These are phyloP conservation scores for Pemphredon lugubris DNA, from an alignment of 2,888 invertebrate species.

Conservation along the genomic window DNA sequence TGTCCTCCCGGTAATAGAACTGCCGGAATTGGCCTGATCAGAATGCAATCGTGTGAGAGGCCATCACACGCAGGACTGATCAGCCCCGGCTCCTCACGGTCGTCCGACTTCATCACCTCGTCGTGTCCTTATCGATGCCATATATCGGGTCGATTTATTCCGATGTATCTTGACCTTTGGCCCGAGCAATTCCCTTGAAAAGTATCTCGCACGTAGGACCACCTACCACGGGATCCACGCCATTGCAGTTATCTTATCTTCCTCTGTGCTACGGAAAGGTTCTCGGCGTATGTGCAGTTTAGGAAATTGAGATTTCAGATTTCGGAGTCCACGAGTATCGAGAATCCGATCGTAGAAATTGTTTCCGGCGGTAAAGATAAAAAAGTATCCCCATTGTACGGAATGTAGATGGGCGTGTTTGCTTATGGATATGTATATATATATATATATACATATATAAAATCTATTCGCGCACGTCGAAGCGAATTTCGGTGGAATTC, in stretches of 20 bases:
- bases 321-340: constrained; percentile 21
- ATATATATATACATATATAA: too few species aligned
- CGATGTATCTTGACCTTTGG: constrained; percentile 41
- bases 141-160: constrained; percentile 38
- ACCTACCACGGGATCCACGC: constrained; percentile 36
- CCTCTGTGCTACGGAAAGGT: constrained; percentile 1
- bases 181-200: constrained; percentile 23
- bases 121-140: constrained; percentile 55
- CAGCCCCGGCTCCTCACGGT: constrained; percentile 51
- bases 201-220: constrained; percentile 26
- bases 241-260: constrained; percentile 21
- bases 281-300: constrained; percentile 16
- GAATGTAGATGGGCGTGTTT: background rate
- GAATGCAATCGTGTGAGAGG: constrained; percentile 71
- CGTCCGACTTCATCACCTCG: constrained; percentile 55
- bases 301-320: constrained; percentile 1
- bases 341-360: constrained; percentile 14
- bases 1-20: constrained; percentile 24
- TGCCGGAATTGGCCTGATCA: constrained; percentile 60
- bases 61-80: constrained; percentile 69
- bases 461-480: too few species aligned
- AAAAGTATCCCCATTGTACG: background rate
- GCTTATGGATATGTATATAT: too few species aligned
- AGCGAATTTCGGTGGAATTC: too few species aligned
- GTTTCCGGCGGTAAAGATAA: constrained; percentile 24